A percentile compares a stretch with the other conserved stretches of the same genome.
Conservation (phyloP, 2,797 vertebrate species). For the Anguilla anguilla region DNA sequence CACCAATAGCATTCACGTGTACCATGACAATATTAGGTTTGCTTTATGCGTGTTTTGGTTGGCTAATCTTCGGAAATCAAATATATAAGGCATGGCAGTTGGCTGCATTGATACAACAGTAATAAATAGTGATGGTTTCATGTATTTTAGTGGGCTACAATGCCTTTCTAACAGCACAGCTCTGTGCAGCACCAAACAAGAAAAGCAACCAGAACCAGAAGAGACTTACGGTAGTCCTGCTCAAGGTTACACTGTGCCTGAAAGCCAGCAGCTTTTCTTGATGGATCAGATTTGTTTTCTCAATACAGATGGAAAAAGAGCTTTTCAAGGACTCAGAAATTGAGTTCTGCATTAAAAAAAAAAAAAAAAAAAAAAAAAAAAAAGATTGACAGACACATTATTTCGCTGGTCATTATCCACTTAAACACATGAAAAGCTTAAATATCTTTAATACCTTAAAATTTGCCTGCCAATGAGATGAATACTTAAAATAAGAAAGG, state of each 20-base stretch:
- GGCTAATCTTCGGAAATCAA: neutral
- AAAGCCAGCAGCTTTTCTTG: neutral
- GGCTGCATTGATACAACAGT: neutral
- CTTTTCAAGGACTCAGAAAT: neutral
- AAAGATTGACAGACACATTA: neutral
- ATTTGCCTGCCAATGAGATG: too few species aligned
- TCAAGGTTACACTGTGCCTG: neutral
- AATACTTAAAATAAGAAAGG: too few species aligned
- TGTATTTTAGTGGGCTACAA: neutral
- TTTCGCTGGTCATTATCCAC: neutral
- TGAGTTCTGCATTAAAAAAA: neutral
- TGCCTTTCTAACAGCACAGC: neutral
- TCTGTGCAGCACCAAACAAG: neutral
- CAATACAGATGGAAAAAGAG: neutral
- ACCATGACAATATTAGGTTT: neutral
- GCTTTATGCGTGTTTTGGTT: neutral
- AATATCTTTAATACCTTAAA: too few species aligned
- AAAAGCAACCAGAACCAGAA: neutral
- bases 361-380: neutral
- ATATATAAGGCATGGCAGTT: neutral
- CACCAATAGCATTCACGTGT: neutral
- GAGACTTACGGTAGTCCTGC: neutral
- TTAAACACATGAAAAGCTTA: neutral
- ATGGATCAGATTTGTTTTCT: neutral
- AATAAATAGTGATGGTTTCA: neutral